A percentile compares a stretch with the other conserved stretches of the same genome.
Conservation (phyloP, 1,140 invertebrate species). For the Cydia amplana region DNA sequence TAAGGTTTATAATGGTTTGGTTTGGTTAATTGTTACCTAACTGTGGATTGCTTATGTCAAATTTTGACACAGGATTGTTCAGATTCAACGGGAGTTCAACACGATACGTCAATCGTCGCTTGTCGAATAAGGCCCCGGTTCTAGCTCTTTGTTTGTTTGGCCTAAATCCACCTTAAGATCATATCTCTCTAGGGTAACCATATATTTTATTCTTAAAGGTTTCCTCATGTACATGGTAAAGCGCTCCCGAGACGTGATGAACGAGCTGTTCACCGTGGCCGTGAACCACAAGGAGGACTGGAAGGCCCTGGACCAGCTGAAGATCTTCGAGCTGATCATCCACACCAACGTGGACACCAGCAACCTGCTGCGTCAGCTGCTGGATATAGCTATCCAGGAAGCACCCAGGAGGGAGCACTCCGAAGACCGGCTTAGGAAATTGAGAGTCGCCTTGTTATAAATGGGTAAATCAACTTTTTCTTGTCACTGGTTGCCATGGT, state of each 20-base stretch:
- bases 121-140: too few species aligned
- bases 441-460: neutral
- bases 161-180: too few species aligned
- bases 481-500: too few species aligned
- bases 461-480: too few species aligned
- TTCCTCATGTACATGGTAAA: conserved; percentile 66
- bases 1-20: too few species aligned
- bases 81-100: too few species aligned
- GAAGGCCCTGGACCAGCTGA: conserved; percentile 65
- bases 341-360: conserved; percentile 68
- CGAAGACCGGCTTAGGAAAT: neutral
- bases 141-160: too few species aligned
- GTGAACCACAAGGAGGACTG: conserved; percentile 65
- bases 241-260: conserved; percentile 62
- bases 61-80: too few species aligned
- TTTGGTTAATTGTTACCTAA: too few species aligned
- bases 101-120: too few species aligned
- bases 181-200: too few species aligned
- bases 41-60: too few species aligned
- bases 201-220: conserved; percentile 35
- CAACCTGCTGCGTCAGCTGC: conserved; percentile 61
- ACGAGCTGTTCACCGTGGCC: conserved; percentile 67
- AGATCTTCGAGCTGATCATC: conserved; percentile 67
- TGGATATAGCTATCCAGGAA: conserved; percentile 57
- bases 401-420: neutral